A percentile compares a stretch with the other conserved stretches of the same genome.
Evolutionary conservation across 2,797 vertebrate species (phyloP).

Genomic region (Hirundo rustica): DNA sequence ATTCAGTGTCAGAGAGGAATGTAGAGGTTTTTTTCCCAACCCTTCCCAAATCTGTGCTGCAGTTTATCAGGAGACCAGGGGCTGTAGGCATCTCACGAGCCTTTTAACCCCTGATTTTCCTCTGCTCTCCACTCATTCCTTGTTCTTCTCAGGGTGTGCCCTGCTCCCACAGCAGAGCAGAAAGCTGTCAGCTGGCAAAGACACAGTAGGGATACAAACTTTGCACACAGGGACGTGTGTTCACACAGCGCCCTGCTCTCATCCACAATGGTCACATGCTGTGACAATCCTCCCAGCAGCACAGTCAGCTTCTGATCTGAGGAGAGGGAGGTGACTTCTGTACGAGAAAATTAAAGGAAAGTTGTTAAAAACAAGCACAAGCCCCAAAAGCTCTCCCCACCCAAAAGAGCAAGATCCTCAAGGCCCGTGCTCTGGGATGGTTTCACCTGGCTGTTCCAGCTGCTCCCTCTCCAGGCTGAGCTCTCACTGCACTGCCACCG

Average conservation of each 20-base stretch:
- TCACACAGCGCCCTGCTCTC: background rate
- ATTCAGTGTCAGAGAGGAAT: background rate
- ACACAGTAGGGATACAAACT: background rate
- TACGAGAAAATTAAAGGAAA: background rate
- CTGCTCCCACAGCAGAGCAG: background rate
- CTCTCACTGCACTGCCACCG: background rate
- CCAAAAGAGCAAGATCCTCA: background rate
- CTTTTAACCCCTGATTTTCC: background rate
- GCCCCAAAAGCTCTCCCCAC: background rate
- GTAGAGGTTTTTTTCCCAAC: background rate
- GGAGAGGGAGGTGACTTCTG: background rate
- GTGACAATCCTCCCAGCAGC: background rate
- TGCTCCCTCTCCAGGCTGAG: background rate
- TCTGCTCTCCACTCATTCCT: background rate
- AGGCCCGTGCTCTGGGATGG: accelerated
- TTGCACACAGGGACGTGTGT: background rate
- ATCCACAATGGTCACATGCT: accelerated
- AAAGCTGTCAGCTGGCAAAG: background rate
- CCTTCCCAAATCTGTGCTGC: background rate
- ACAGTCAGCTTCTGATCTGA: background rate
- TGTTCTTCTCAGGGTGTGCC: background rate
- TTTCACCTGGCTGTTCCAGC: background rate
- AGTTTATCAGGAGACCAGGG: background rate
- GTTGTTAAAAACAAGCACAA: background rate
- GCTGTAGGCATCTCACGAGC: background rate